Evolutionary conservation across 2,797 vertebrate genomes (phyloP).

Genomic region (Diceros bicornis): DNA sequence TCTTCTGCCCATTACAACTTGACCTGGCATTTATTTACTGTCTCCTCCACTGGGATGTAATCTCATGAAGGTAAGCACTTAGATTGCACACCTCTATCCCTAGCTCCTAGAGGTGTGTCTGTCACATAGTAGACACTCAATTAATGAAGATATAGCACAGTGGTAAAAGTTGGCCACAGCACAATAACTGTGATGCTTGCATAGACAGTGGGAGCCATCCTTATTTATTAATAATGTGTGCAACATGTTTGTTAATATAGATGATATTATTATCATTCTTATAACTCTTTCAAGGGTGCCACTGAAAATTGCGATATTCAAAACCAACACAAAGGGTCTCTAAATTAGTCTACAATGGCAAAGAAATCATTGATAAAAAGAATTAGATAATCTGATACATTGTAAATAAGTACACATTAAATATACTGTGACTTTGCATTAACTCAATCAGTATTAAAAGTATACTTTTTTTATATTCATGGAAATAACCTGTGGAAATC

Average conservation of each 20-base stretch:
- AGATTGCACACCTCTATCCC: background rate
- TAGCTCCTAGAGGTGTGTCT: background rate
- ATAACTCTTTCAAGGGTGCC: background rate
- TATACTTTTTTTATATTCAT: constrained; percentile 44
- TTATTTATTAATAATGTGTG: constrained; percentile 5
- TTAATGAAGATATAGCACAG: background rate
- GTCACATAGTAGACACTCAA: background rate
- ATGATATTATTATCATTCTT: background rate
- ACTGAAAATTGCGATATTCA: background rate
- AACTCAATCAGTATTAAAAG: constrained; percentile 60
- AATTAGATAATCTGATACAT: background rate
- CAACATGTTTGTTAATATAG: background rate
- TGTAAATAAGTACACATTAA: constrained; percentile 47
- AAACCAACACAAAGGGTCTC: background rate
- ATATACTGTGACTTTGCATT: constrained; percentile 1
- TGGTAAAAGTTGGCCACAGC: background rate
- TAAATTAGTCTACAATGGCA: background rate
- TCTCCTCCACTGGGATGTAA: background rate
- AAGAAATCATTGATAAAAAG: constrained; percentile 13
- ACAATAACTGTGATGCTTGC: background rate
- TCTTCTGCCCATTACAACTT: background rate
- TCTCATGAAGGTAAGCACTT: background rate
- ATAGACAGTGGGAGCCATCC: background rate
- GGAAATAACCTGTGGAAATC: constrained; percentile 7
- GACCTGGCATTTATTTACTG: background rate